Evolutionary conservation across 1,140 invertebrate species (phyloP).

Genomic region (Telenomus remus): DNA sequence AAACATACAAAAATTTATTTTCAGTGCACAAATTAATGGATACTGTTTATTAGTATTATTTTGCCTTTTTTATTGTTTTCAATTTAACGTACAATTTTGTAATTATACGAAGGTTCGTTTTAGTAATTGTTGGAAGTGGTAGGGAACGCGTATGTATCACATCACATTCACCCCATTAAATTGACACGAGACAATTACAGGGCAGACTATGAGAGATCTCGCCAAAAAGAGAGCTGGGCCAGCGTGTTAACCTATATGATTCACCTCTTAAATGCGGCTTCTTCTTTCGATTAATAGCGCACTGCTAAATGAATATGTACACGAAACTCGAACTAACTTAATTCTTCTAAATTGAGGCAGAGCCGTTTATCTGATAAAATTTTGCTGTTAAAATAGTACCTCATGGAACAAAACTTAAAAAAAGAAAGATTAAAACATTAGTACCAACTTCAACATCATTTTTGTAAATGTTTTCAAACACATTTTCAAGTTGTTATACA

Average conservation of each 20-base stretch:
- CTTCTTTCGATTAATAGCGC: conserved; percentile 67
- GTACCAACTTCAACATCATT: too few species aligned
- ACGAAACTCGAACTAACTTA: conserved; percentile 71
- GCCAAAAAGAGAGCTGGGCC: conserved; percentile 26
- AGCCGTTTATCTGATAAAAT: conserved; percentile 37
- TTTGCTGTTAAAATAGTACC: conserved; percentile 26
- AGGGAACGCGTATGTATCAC: conserved; percentile 60
- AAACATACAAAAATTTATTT: too few species aligned
- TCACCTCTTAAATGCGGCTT: conserved; percentile 69
- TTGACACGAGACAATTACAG: conserved; percentile 56
- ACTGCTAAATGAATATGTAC: conserved; percentile 72
- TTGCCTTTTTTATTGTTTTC: too few species aligned
- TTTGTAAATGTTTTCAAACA: too few species aligned
- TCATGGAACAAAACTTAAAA: conserved; percentile 10
- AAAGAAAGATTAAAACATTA: background rate
- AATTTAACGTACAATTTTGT: conserved; percentile 48
- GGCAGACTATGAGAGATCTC: conserved; percentile 44
- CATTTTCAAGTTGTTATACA: too few species aligned
- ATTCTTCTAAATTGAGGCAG: conserved; percentile 59
- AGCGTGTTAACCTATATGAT: conserved; percentile 68
- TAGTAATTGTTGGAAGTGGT: conserved; percentile 59
- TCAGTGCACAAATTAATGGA: too few species aligned
- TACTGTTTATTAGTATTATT: too few species aligned
- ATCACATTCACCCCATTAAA: conserved; percentile 61
- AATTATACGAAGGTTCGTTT: conserved; percentile 66